Evolutionary conservation across 2,888 invertebrate genomes (phyloP), one percentile per base, ranked within the genome.

Genomic region (Tiphia femorata): DNA sequence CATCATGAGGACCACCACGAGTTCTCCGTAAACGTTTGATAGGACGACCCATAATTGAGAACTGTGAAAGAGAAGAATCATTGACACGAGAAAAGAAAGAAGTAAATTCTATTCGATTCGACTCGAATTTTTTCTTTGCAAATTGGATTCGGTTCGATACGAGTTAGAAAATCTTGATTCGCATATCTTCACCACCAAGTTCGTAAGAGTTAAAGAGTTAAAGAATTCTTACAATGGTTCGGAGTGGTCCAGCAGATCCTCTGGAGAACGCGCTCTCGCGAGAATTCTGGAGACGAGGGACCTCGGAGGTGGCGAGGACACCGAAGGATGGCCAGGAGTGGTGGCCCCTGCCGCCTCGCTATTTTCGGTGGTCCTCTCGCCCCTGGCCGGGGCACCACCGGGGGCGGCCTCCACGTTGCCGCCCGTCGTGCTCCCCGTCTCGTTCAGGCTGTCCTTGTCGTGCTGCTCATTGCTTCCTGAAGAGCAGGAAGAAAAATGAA

Each of bases 21-120:
- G 70, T 65, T 86, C 84, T n/a, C 87, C 87, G 69, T 87, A 87
- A 37, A 87, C 82, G 42, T 86, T 85, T 58, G 86, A 86, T 42
- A 86, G 76, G 20, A 85, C 81, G 61, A 86, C 79, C 86, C 86
- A 87, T 73, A 86, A 73, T 71, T 85, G 84, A 20, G 84, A 84
- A 64, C 85, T 86, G 78, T 5, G 76, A 77, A 16, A 27, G 19
- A 14, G 29, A 16, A 38, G n/a, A n/a, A n/a, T n/a, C n/a, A n/a
- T n/a, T n/a, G n/a, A n/a, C n/a, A n/a, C n/a, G n/a, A n/a, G n/a
- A n/a, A n/a, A n/a, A n/a, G n/a, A n/a, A n/a, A n/a, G n/a, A n/a
- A n/a, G n/a, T n/a, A n/a, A n/a, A n/a, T n/a, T n/a, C n/a, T n/a
- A n/a, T n/a, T 5, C 12, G n/a, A 21, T 8, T 2, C 35, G 41